Conservation (phyloP, 2,113 vertebrate species). For the Heterocephalus glaber region DNA sequence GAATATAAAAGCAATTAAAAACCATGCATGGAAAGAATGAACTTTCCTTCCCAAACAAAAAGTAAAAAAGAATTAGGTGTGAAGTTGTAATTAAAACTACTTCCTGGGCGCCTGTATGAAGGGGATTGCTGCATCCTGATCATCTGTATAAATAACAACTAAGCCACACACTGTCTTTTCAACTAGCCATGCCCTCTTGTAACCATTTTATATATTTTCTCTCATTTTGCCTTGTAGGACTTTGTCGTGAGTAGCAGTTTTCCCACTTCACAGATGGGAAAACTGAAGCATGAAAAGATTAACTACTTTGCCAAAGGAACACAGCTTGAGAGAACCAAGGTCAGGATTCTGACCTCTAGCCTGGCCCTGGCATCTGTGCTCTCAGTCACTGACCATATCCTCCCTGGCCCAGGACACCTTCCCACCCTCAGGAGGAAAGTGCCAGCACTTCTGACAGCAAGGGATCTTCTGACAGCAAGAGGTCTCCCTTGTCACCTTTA, state of each 20-base stretch:
- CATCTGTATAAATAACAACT: neutral
- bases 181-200: neutral
- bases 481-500: neutral
- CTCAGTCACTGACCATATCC: fast-evolving
- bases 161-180: neutral
- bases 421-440: neutral
- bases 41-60: neutral
- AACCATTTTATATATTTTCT: neutral
- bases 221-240: neutral
- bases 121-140: neutral
- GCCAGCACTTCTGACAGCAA: no score
- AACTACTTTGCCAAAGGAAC: neutral
- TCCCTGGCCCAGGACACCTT: fast-evolving
- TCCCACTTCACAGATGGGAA: neutral
- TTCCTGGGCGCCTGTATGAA: neutral
- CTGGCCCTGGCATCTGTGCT: neutral
- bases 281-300: neutral
- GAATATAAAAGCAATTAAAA: slow-evolving; percentile 7
- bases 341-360: neutral
- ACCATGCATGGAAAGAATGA: neutral
- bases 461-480: no score
- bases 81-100: neutral
- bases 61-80: neutral
- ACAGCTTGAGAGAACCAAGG: neutral
- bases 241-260: neutral